These are phyloP conservation scores for Cheilosia variabilis DNA, from an alignment of 2,888 invertebrate species.

Conservation along the genomic window DNA sequence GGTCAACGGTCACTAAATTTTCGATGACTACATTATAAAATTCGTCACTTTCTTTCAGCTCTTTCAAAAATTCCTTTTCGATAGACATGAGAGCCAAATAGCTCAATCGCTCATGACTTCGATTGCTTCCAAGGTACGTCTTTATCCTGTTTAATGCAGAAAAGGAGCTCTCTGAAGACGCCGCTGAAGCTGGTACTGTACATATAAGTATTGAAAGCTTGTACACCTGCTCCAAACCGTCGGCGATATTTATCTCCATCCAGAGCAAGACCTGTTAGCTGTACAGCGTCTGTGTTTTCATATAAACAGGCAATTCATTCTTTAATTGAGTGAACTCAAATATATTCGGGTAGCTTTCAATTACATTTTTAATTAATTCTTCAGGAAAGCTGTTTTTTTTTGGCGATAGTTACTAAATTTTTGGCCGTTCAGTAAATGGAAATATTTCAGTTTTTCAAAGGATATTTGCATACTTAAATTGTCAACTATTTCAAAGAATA, in stretches of 20 bases:
- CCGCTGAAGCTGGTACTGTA: slow-evolving; percentile 26
- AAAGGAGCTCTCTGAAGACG: slow-evolving; percentile 12
- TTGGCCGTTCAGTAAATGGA: slow-evolving; percentile 18
- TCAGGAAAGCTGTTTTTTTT: slow-evolving; percentile 11
- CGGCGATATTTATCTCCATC: slow-evolving; percentile 8
- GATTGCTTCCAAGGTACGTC: slow-evolving; percentile 17
- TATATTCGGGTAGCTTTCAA: slow-evolving; percentile 22
- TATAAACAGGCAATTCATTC: slow-evolving; percentile 28
- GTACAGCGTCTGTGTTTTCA: slow-evolving; percentile 17
- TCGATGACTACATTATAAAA: slow-evolving; percentile 23
- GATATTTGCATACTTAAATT: slow-evolving; percentile 20
- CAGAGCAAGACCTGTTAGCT: slow-evolving; percentile 20
- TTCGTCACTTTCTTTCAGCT: slow-evolving; percentile 27
- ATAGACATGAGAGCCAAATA: slow-evolving; percentile 16
- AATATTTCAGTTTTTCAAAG: slow-evolving; percentile 34
- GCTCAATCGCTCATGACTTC: slow-evolving; percentile 14
- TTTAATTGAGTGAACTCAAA: slow-evolving; percentile 27
- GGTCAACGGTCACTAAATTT: slow-evolving; percentile 9
- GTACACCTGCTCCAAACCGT: slow-evolving; percentile 27
- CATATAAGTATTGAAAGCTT: slow-evolving; percentile 30
- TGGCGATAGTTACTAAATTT: slow-evolving; percentile 13
- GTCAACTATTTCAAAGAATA: slow-evolving; percentile 32
- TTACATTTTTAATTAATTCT: slow-evolving; percentile 7
- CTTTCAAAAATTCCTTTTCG: too few relatives aligned
- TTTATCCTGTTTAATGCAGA: slow-evolving; percentile 27